These are phyloP conservation scores for Metellina segmentata DNA, from an alignment of 2,888 invertebrate genomes.

Conservation along the genomic window DNA sequence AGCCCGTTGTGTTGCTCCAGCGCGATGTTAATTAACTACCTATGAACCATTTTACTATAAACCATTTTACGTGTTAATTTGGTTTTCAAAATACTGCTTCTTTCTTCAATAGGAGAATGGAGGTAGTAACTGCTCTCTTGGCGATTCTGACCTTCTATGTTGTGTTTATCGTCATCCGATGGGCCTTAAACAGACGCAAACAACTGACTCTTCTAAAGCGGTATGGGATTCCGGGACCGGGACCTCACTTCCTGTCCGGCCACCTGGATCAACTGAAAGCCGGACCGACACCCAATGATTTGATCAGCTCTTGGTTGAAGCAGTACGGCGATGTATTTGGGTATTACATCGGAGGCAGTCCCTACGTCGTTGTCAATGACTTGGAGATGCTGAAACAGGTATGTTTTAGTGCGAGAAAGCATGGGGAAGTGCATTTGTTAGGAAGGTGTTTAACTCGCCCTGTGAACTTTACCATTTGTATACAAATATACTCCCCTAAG, in stretches of 20 bases:
- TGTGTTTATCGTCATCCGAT: neutral
- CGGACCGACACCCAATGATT: constrained; percentile 46
- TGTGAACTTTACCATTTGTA: too few relatives aligned
- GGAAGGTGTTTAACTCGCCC: too few relatives aligned
- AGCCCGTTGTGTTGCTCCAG: too few relatives aligned
- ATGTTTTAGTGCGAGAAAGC: neutral
- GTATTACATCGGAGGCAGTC: constrained; percentile 54
- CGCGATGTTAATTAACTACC: too few relatives aligned
- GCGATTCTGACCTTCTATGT: neutral
- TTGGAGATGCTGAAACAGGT: constrained; percentile 77
- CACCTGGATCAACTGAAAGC: constrained; percentile 46
- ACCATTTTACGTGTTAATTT: too few relatives aligned
- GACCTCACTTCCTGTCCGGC: constrained; percentile 45
- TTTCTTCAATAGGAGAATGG: constrained; percentile 30
- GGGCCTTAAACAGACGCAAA: constrained; percentile 27
- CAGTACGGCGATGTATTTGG: constrained; percentile 67
- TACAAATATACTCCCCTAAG: too few relatives aligned
- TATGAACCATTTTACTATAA: too few relatives aligned
- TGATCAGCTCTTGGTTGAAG: constrained; percentile 51
- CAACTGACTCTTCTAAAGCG: constrained; percentile 27
- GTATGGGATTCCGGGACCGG: constrained; percentile 50
- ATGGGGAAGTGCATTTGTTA: neutral
- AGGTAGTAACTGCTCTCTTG: constrained; percentile 14
- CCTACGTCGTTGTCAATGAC: constrained; percentile 63
- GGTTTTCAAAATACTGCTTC: neutral